Evolutionary conservation across 2,888 invertebrate species (phyloP).

Genomic region (Drosophila picticornis): DNA sequence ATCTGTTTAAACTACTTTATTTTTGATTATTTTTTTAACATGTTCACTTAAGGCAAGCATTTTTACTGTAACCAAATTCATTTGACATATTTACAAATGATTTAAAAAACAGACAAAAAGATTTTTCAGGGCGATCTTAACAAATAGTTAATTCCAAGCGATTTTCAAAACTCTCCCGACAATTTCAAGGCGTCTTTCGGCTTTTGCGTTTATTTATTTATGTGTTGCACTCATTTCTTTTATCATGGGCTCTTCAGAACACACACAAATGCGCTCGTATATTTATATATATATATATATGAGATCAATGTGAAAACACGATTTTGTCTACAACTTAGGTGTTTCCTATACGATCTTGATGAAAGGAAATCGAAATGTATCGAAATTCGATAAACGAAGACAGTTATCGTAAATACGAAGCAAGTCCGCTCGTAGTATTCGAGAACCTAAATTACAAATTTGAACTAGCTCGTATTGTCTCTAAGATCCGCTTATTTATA

Average conservation of each 20-base stretch:
- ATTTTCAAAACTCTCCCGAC: neutral
- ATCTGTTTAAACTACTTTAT: neutral
- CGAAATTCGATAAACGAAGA: neutral
- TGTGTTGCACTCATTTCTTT: neutral
- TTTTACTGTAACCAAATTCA: conserved; percentile 7
- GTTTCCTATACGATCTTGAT: no score
- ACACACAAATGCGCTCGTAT: no score
- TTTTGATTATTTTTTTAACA: neutral
- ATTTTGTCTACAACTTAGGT: no score
- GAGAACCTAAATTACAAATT: neutral
- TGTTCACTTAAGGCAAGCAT: neutral
- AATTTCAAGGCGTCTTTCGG: conserved; percentile 7
- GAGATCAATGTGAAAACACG: no score
- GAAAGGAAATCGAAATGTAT: neutral
- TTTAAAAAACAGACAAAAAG: neutral
- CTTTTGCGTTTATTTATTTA: conserved; percentile 2
- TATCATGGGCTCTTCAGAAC: no score
- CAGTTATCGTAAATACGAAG: no score
- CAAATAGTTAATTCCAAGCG: neutral
- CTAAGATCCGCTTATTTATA: neutral
- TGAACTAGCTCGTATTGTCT: neutral
- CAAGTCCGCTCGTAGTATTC: neutral
- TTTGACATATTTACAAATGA: neutral
- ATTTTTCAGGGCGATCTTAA: neutral
- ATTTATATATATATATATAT: no score